Conservation (phyloP, 2,888 invertebrate genomes). For the Heliconius ismenius region DNA sequence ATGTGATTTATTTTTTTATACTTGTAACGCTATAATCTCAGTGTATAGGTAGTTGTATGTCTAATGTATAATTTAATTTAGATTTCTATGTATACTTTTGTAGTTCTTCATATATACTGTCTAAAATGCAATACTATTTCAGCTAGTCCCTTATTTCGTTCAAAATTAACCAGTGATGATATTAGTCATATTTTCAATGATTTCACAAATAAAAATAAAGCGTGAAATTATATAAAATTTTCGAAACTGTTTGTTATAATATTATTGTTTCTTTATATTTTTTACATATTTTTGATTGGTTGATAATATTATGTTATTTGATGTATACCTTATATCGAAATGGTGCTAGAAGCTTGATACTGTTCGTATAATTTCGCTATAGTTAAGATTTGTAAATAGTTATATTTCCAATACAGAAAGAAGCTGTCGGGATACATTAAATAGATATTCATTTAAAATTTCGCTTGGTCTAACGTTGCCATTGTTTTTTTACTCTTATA, state of each 20-base stretch:
- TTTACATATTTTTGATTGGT: conserved; percentile 67
- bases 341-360: conserved; percentile 80
- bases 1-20: conserved; percentile 76
- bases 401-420: conserved; percentile 52
- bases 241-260: conserved; percentile 60
- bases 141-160: conserved; percentile 71
- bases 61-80: conserved; percentile 63
- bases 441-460: conserved; percentile 50
- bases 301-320: conserved; percentile 76
- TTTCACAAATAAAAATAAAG: conserved; percentile 41
- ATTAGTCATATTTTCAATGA: conserved; percentile 55
- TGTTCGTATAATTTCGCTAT: conserved; percentile 67
- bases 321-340: conserved; percentile 76
- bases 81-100: conserved; percentile 62
- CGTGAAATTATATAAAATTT: conserved; percentile 47
- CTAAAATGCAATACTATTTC: conserved; percentile 68
- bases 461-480: conserved; percentile 66
- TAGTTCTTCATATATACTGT: conserved; percentile 60
- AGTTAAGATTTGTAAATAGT: conserved; percentile 65
- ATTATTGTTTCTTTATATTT: conserved; percentile 60
- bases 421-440: conserved; percentile 33
- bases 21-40: conserved; percentile 70
- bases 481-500: conserved; percentile 49
- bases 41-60: conserved; percentile 64
- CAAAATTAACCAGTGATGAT: conserved; percentile 68